Evolutionary conservation across 2,113 vertebrate species (phyloP).

Genomic region (Solea solea): DNA sequence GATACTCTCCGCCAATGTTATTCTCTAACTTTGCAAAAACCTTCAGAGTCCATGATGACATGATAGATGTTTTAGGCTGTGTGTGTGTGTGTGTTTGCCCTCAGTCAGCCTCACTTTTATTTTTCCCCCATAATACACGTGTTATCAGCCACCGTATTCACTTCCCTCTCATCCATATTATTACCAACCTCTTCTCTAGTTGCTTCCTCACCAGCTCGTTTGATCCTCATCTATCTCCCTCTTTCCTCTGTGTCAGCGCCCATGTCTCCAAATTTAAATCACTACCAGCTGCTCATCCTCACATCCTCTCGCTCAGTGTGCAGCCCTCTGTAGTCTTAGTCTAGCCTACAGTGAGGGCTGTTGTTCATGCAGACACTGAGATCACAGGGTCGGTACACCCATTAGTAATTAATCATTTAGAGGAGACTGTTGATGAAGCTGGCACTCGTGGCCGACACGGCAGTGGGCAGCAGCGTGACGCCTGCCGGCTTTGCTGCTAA

Average conservation of each 20-base stretch:
- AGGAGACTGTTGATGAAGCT: slow-evolving; percentile 85
- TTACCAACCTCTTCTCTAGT: slow-evolving; percentile 13
- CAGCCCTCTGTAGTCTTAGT: slow-evolving; percentile 60
- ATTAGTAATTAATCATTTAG: slow-evolving; percentile 84
- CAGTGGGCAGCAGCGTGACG: slow-evolving; percentile 71
- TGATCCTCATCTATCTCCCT: slow-evolving; percentile 28
- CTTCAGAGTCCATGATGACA: slow-evolving; percentile 3
- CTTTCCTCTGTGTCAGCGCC: slow-evolving; percentile 38
- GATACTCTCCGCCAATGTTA: slow-evolving; percentile 4
- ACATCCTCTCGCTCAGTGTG: slow-evolving; percentile 28
- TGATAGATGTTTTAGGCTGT: slow-evolving; percentile 18
- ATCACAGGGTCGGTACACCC: slow-evolving; percentile 83
- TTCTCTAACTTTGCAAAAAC: slow-evolving; percentile 36
- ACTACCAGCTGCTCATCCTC: slow-evolving; percentile 41
- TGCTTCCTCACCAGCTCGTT: slow-evolving; percentile 16
- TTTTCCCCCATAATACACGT: background rate
- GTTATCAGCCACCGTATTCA: background rate
- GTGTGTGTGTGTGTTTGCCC: background rate
- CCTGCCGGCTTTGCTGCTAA: slow-evolving; percentile 67
- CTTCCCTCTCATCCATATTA: background rate
- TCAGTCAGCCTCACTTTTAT: background rate
- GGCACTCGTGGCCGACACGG: slow-evolving; percentile 61
- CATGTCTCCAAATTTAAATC: slow-evolving; percentile 59
- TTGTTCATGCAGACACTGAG: slow-evolving; percentile 75
- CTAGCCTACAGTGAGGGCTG: slow-evolving; percentile 61